Conservation (phyloP, 2,888 invertebrate genomes). For the Atrina japonica region DNA sequence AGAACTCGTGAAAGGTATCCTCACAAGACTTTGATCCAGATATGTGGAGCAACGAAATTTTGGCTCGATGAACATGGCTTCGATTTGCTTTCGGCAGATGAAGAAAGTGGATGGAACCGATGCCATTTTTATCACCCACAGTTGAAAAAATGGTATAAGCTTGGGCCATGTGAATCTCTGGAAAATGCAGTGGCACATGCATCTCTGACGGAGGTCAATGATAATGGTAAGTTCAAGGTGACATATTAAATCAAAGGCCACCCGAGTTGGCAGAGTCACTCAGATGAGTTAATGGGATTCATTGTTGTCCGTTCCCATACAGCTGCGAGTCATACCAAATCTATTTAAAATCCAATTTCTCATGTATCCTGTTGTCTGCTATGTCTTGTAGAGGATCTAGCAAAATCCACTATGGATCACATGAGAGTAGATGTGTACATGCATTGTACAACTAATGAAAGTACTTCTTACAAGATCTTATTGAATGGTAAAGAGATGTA, state of each 20-base stretch:
- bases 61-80: constrained; percentile 40
- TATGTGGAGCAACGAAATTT: constrained; percentile 54
- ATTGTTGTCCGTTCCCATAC: neutral
- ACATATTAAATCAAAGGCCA: neutral
- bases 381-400: too few relatives aligned
- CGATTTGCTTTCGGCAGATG: constrained; percentile 7
- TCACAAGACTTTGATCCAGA: constrained; percentile 51
- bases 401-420: too few relatives aligned
- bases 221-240: constrained; percentile 18
- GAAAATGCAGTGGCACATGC: constrained; percentile 44
- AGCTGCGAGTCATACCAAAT: too few relatives aligned
- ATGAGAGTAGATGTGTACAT: too few relatives aligned
- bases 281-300: too few relatives aligned
- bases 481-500: too few relatives aligned
- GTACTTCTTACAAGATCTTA: too few relatives aligned
- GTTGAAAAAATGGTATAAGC: constrained; percentile 53
- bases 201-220: constrained; percentile 55
- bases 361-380: too few relatives aligned
- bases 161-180: constrained; percentile 37
- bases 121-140: constrained; percentile 56
- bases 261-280: neutral
- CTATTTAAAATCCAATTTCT: too few relatives aligned
- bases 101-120: constrained; percentile 48
- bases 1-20: constrained; percentile 52
- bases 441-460: too few relatives aligned